Evolutionary conservation across 1,140 invertebrate genomes (phyloP), one percentile per base, ranked within the genome.

Genomic region (Lasioglossum baleicum): DNA sequence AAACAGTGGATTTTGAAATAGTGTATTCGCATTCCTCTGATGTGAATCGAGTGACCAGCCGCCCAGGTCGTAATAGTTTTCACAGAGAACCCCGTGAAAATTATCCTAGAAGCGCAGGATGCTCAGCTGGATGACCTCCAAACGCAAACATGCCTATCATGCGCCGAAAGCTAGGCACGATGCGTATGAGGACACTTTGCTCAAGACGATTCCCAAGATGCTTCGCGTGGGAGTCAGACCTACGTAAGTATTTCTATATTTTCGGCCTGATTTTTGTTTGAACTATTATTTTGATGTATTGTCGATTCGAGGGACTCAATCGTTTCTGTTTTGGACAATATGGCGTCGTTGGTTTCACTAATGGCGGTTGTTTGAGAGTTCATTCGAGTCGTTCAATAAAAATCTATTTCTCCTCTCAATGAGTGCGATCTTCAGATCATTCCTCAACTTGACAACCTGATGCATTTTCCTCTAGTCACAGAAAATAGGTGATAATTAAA

Each of bases 171-270:
- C 22, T 15, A 35, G 31, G 7, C 51, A 31, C 44, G 17, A 26
- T 7, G 20, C 26, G 2, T 26, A 56, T 7, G 22, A 42, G 0
- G 44, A 69, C 26, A 35, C 17, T 22, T 80, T 53, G n/a, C 11
- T 64, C 0, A 64, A 53, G 17, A 35, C 67, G 6, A 53, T 80
- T 3, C 81, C 68, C 0, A 67, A n/a, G 11, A 20, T 84, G n/a
- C 10, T 84, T 2, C 64, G 13, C 56, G n/a, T 61, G 22, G 44
- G 22, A 11, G 22, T 79, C 2, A 75, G 35, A 8, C 26, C 79
- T 0, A 83, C 65, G 82, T 83, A 48, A 85, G 82, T 83, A 53
- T 20, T 20, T 17, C n/a, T n/a, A 4, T 7, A 7, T n/a, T 20
- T 56, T 56, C 4, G 5, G 53, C 53, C 5, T n/a, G 1, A 58